Evolutionary conservation across 2,113 vertebrate genomes (phyloP).

Genomic region (Nannospalax galili): DNA sequence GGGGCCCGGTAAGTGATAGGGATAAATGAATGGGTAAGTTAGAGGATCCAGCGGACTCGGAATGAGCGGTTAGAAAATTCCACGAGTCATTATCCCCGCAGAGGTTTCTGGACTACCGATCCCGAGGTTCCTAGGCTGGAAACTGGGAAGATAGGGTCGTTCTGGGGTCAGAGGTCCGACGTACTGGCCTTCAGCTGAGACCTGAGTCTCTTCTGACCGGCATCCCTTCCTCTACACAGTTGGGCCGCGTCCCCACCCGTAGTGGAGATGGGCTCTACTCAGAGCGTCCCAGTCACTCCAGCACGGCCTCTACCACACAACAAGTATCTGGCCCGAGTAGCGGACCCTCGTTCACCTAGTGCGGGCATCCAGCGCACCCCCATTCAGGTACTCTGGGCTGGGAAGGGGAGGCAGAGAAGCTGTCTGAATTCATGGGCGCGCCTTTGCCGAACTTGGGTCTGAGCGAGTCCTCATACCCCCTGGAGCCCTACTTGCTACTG

Average conservation of each 20-base stretch:
- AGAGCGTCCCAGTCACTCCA: slow-evolving; percentile 86
- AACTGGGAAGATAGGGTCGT: neutral
- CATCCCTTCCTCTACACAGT: slow-evolving; percentile 17
- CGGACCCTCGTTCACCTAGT: slow-evolving; percentile 94
- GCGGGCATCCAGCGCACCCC: slow-evolving; percentile 90
- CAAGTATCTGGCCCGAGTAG: slow-evolving; percentile 82
- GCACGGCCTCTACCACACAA: slow-evolving; percentile 80
- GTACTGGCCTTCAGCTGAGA: neutral
- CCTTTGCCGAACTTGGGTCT: neutral
- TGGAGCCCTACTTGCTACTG: neutral
- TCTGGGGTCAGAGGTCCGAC: neutral
- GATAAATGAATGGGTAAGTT: neutral
- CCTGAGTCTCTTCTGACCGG: slow-evolving; percentile 42
- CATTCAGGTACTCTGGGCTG: slow-evolving; percentile 83
- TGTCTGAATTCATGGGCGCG: neutral
- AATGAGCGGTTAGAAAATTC: neutral
- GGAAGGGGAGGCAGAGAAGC: neutral
- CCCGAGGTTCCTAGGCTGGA: neutral
- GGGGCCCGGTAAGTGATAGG: slow-evolving; percentile 53
- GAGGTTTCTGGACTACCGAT: neutral
- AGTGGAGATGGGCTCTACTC: slow-evolving; percentile 89
- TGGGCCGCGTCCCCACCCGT: slow-evolving; percentile 14
- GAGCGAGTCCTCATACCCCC: neutral
- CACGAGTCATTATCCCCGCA: neutral
- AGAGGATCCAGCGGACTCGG: neutral